Conservation (phyloP, 2,113 vertebrate genomes). For the Nothoprocta pentlandii region DNA sequence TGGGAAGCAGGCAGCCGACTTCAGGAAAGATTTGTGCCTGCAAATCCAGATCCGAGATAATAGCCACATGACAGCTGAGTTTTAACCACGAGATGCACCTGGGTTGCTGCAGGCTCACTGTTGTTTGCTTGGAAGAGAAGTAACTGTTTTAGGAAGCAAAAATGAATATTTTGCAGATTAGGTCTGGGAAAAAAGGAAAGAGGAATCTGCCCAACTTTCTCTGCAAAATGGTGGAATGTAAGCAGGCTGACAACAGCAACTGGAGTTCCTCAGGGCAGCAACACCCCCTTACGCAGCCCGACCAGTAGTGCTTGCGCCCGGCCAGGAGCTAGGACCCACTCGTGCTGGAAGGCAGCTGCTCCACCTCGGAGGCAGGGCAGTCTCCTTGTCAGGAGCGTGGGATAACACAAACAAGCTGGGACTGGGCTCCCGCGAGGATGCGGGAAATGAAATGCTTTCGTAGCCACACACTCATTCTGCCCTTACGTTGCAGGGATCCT, state of each 20-base stretch:
- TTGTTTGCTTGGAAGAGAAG: rapidly evolving
- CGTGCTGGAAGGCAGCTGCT: neutral
- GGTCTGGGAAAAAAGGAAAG: neutral
- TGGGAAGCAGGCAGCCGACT: neutral
- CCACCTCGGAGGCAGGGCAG: neutral
- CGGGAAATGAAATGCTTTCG: conserved; percentile 56
- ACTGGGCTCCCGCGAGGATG: conserved; percentile 12
- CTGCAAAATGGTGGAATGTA: neutral
- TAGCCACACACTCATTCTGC: conserved; percentile 61
- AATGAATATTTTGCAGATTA: neutral
- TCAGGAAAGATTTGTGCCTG: neutral
- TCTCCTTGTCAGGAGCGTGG: conserved; percentile 46
- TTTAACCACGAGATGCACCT: neutral
- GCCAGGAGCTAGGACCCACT: neutral
- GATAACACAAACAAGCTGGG: conserved; percentile 21
- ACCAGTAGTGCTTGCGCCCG: neutral
- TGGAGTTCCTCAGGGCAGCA: neutral
- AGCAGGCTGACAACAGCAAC: neutral
- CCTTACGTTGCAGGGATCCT: conserved; percentile 17
- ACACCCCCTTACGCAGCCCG: neutral
- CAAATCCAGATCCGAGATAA: neutral
- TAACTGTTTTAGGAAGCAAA: neutral
- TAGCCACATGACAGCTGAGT: neutral
- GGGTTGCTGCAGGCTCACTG: neutral
- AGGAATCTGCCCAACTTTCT: neutral